Conservation (phyloP, 2,888 invertebrate genomes). For the Drosophila paramelanica region DNA sequence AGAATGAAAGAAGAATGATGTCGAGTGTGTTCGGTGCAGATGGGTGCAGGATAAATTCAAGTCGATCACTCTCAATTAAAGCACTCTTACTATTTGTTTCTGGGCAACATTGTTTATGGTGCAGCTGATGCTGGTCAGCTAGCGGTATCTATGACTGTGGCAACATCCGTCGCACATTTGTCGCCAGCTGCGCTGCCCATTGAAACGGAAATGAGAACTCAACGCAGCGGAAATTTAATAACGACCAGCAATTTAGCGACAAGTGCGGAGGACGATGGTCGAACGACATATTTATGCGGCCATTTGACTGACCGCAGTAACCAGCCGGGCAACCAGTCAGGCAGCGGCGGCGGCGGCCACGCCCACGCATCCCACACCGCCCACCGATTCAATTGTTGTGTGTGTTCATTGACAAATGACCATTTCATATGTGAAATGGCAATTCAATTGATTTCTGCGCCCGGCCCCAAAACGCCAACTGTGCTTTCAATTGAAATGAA, state of each 20-base stretch:
- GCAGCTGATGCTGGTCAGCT: slow-evolving; percentile 12
- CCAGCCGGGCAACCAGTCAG: slow-evolving; percentile 37
- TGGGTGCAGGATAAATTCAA: not conserved
- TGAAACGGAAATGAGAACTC: slow-evolving; percentile 81
- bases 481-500: slow-evolving; percentile 79
- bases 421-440: slow-evolving; percentile 81
- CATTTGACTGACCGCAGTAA: slow-evolving; percentile 73
- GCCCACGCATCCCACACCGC: not conserved
- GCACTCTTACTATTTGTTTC: not conserved
- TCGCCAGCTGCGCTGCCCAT: slow-evolving; percentile 75
- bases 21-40: too few relatives aligned
- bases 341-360: slow-evolving; percentile 2
- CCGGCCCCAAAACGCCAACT: slow-evolving; percentile 25
- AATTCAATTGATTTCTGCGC: slow-evolving; percentile 77
- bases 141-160: slow-evolving; percentile 66
- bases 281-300: slow-evolving; percentile 78
- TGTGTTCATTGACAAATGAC: slow-evolving; percentile 78
- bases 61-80: not conserved
- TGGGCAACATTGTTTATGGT: slow-evolving; percentile 45
- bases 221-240: slow-evolving; percentile 81
- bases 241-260: slow-evolving; percentile 78
- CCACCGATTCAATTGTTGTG: not conserved
- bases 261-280: slow-evolving; percentile 38
- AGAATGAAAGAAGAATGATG: too few relatives aligned
- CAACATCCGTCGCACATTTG: slow-evolving; percentile 72